Base-by-base conservation (phyloP, 1,140 invertebrate genomes). In the Lordiphosa stackelbergi region DNA sequence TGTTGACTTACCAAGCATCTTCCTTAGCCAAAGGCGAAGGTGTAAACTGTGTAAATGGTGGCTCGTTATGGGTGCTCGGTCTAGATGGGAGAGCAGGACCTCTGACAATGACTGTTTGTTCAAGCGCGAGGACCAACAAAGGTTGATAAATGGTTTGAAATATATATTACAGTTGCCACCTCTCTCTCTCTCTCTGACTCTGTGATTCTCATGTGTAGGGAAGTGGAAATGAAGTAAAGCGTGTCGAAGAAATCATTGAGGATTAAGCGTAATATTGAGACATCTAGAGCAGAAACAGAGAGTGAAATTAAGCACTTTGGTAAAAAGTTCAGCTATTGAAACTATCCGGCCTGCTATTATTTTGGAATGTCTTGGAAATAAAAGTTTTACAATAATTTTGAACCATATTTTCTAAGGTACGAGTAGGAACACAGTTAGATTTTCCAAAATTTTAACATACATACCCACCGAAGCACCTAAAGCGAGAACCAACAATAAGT, bases 1-100 rank as follows among this genome's bases (percentile, higher is more conserved):
- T 83, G 75, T 81, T 81, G 75, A 75, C 75, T 81, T 60, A 57
- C 51, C 42, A 49, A 68, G 49, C 46, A 56, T 61, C 59, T 53
- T 64, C 43, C 43, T 37, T 19, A 12, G 16, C 71, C 77, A 47
- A 58, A 64, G 75, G 77, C 68, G 59, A 81, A 81, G 75, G 75
- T 81, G 75, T 81, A 83, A 75, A 75, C 77, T 52, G 56, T 64
- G 75, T 81, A 83, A 81, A 81, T 81, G 72, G 77, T 38, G 63
- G 56, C 68, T 81, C 75, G 77, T 81, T 83, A 81, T 81, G 75
- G 53, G 22, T 36, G 31, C 31, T 45, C 54, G 48, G 54, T 53
- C 55, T 31, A 42, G 45, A 48, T 28, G 19, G 53, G 52, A 59
- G 24, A 41, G 13, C 51, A 43, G 34, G 45, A 34, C 31, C 48